Evolutionary conservation across 2,888 invertebrate genomes (phyloP), one percentile per base, ranked within the genome.

Genomic region (Podotricha telesiphe): DNA sequence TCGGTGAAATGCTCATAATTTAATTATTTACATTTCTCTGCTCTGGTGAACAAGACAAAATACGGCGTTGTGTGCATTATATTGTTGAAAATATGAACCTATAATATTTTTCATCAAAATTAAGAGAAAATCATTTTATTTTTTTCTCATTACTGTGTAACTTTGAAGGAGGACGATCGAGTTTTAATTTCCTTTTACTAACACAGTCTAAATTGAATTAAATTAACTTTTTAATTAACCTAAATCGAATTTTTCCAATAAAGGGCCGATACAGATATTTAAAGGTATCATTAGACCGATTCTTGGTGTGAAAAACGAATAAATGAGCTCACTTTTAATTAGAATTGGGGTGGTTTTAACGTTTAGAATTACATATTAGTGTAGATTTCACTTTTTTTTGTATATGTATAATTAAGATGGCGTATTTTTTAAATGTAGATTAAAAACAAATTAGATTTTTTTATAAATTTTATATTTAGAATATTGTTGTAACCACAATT

Each of bases 161-260:
- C 28, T 59, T 55, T 20, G 28, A 61, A 61, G 61, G 22, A 70
- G 45, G 37, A 59, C 66, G 48, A 65, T 67, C 20, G 65, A 63
- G 47, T 53, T 61, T 48, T 61, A 65, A 69, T 69, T 68, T 58
- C 53, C 50, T 70, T 72, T 66, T 64, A 51, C 64, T 72, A 68
- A 69, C 64, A 61, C 63, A 68, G 58, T 40, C 69, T 70, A 56
- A 72, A 68, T 63, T 59, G 66, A 73, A 73, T 67, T 61, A 70
- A 72, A 70, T 73, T 72, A 72, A 72, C 70, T 70, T 73, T 73
- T 72, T 72, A 73, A 73, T 73, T 73, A 73, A 73, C 72, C 72
- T 72, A 73, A 73, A 73, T 73, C 70, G 70, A 68, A 62, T 72
- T 73, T 71, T 72, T 67, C 67, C 70, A 73, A 72, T 73, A 72